A percentile compares a stretch with the other conserved stretches of the same genome.
These are phyloP conservation scores for Rhinopomastus cyanomelas DNA, from an alignment of 2,113 vertebrate genomes.

Conservation along the genomic window DNA sequence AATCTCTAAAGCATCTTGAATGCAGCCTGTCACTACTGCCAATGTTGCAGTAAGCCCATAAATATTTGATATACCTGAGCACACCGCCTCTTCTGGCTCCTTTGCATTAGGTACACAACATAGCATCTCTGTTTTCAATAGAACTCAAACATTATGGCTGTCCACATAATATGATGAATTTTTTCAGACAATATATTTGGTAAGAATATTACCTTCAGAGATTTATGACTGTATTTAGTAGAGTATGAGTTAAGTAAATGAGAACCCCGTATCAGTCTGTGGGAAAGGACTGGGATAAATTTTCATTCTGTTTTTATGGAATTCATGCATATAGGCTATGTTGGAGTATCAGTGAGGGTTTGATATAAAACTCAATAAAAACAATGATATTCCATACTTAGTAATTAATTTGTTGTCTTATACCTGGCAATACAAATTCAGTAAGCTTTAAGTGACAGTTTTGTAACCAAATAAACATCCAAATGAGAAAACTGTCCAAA, in stretches of 20 bases:
- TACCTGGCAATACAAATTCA: neutral
- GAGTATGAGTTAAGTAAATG: neutral
- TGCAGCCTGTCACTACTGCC: neutral
- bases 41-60: neutral
- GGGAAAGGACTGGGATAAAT: neutral
- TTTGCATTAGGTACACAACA: neutral
- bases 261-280: neutral
- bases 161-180: neutral
- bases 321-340: neutral
- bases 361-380: neutral
- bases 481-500: neutral
- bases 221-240: neutral
- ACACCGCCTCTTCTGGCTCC: neutral
- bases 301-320: neutral
- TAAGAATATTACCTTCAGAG: neutral
- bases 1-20: neutral
- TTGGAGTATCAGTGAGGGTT: neutral
- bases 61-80: slow-evolving; percentile 26
- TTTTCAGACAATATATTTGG: neutral
- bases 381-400: neutral
- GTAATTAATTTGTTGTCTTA: neutral
- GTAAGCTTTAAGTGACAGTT: neutral
- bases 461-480: neutral
- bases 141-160: neutral
- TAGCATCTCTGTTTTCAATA: neutral